phyloP scores from a whole-genome alignment of 2,113 vertebrate genomes.

The Murina feae region DNA sequence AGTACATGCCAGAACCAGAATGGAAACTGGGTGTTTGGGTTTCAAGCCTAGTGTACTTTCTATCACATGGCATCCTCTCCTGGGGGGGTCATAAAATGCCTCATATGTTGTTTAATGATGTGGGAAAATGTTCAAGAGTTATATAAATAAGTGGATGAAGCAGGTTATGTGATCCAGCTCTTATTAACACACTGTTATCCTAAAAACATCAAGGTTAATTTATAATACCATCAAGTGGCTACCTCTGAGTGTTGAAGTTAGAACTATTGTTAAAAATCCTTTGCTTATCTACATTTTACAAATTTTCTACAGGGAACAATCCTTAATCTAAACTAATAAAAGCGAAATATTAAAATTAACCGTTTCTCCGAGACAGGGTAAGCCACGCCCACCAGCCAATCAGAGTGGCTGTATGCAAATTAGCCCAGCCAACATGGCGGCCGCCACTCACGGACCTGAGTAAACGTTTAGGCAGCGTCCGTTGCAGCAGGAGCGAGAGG shows the following conservation, averaged over 20 bases:
- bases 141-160: not conserved
- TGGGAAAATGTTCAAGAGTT: slow-evolving; percentile 15
- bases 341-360: no score
- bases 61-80: not conserved
- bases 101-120: slow-evolving; percentile 31
- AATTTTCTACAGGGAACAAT: not conserved
- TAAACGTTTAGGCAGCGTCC: no score
- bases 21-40: not conserved
- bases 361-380: no score
- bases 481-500: no score
- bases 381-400: no score
- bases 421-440: no score
- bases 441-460: no score
- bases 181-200: not conserved
- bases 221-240: not conserved
- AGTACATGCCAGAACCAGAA: not conserved
- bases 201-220: not conserved
- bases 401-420: no score
- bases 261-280: not conserved
- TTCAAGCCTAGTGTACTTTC: not conserved
- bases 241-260: not conserved
- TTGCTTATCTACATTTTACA: not conserved
- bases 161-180: not conserved
- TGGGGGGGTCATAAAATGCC: not conserved
- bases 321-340: no score